Base-by-base conservation (phyloP, 2,113 vertebrate genomes). In the Xiphophorus hellerii region DNA sequence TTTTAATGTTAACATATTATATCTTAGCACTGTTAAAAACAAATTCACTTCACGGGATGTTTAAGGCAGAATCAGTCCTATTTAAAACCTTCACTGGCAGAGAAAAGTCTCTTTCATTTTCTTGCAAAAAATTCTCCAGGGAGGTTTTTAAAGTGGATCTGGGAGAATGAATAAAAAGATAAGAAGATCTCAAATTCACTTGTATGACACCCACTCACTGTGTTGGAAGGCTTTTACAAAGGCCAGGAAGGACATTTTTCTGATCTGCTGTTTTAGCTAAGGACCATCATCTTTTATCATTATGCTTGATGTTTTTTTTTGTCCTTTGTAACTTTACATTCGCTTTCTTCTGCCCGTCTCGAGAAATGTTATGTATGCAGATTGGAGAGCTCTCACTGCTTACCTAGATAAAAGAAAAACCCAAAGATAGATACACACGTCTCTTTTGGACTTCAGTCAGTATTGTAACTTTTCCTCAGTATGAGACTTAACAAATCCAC, bases 211-310 rank as follows among this genome's bases (percentile, higher is more conserved):
- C 31, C 22, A 39, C 76, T 74, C 33, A 3, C n/a, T 69, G 74
- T 84, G 69, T 63, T 62, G 11, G 17, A 66, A 17, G 7, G 62
- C 37, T 73, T 70, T 81, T 67, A 27, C 62, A 30, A 39, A 54
- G 27, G 67, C 27, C 3, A n/a, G 42, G 22, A 9, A 58, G 71
- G 17, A 17, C 1, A 30, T 28, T 78, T 77, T 72, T 39, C 2
- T 28, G 5, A 27, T 15, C 29, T 71, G 28, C 51, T 74, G 29
- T 77, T 79, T 77, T 33, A 74, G 62, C 35, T 27, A 27, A 74
- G 12, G 70, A 44, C 44, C 27, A 65, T 76, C 35, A 70, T 29
- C 48, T 82, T 62, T 71, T 31, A 58, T 80, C 44, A 72, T 71
- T 70, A 51, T 37, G 28, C 31, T 63, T 44, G 20, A 12, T 44